Percentiles rank a stretch among this genome's conserved stretches.
phyloP scores from a whole-genome alignment of 2,797 vertebrate genomes.

The Cossypha niveicapilla region DNA sequence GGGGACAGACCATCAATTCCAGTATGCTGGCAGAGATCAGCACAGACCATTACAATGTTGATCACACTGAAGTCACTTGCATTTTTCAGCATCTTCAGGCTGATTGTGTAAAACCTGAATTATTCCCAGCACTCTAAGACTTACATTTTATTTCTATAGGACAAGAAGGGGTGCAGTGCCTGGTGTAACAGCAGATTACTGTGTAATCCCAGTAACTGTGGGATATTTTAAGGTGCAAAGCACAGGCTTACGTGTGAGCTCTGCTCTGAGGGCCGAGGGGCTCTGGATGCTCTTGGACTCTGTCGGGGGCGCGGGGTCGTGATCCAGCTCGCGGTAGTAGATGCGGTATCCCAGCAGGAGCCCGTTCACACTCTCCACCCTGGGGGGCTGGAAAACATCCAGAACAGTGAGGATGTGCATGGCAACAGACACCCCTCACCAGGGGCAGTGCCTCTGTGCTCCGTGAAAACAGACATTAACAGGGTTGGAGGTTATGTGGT shows the following conservation, averaged over 20 bases:
- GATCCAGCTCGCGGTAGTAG: conserved; percentile 88
- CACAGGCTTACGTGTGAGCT: conserved; percentile 77
- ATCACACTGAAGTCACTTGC: background rate
- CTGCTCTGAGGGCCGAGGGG: conserved; percentile 74
- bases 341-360: conserved; percentile 89
- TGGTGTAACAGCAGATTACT: fast-evolving
- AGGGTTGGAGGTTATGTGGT: background rate
- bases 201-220: background rate
- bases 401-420: background rate
- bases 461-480: background rate
- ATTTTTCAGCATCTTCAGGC: background rate
- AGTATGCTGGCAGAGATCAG: background rate
- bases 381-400: conserved; percentile 80
- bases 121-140: background rate
- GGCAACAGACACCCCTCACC: background rate
- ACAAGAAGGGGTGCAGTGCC: fast-evolving
- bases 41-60: background rate
- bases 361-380: conserved; percentile 84
- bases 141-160: background rate
- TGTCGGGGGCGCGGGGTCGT: conserved; percentile 54
- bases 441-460: background rate
- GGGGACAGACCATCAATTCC: background rate
- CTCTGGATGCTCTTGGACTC: conserved; percentile 73
- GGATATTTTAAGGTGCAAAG: background rate
- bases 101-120: background rate